Evolutionary conservation across 2,888 invertebrate species (phyloP).

Genomic region (Aplocera efformata): DNA sequence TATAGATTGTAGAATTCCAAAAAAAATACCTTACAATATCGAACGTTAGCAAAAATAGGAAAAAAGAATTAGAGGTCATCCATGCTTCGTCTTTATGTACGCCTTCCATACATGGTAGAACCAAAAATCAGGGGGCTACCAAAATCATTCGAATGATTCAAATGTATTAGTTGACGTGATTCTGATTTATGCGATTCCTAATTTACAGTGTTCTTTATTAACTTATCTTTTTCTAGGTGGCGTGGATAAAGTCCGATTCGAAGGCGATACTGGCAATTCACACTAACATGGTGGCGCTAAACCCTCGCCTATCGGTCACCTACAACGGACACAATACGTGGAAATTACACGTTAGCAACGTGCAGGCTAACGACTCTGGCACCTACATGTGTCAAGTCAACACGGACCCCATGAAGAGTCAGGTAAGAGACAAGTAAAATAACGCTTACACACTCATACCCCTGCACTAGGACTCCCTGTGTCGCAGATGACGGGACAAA

Average conservation of each 20-base stretch:
- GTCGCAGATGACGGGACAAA: no score
- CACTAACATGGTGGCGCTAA: constrained; percentile 93
- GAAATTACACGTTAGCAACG: constrained; percentile 94
- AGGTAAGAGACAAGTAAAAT: constrained; percentile 82
- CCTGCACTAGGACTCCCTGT: no score
- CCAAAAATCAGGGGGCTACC: no score
- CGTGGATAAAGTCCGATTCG: constrained; percentile 95
- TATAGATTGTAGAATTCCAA: no score
- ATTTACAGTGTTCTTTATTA: background rate
- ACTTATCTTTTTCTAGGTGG: constrained; percentile 83
- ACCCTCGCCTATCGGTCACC: constrained; percentile 91
- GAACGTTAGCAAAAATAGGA: no score
- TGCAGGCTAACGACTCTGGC: constrained; percentile 94
- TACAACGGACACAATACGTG: constrained; percentile 97
- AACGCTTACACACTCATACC: no score
- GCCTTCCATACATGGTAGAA: no score
- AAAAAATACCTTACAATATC: no score
- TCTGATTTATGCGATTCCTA: background rate
- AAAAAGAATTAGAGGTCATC: no score
- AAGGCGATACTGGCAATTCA: constrained; percentile 94
- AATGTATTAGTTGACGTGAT: no score
- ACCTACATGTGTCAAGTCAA: constrained; percentile 97
- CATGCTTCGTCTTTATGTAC: no score
- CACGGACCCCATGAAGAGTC: constrained; percentile 94
- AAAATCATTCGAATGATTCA: no score